Percentiles rank a stretch among this genome's conserved stretches.
Conservation (phyloP, 1,140 invertebrate species). For the Goniozus legneri region DNA sequence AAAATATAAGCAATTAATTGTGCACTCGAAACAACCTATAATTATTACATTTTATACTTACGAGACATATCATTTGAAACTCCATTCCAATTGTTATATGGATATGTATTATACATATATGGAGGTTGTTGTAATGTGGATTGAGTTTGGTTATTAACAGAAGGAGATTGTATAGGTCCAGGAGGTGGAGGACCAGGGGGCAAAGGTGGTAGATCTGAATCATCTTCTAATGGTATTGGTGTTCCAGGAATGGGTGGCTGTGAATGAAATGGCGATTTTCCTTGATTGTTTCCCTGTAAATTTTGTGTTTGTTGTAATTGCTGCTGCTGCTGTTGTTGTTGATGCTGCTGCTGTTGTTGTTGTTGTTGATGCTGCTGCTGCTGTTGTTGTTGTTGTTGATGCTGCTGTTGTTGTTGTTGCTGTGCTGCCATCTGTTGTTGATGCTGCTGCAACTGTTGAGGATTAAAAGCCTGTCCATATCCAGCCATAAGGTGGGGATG, state of each 20-base stretch:
- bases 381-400: conserved; percentile 32
- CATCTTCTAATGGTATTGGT: conserved; percentile 46
- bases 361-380: conserved; percentile 35
- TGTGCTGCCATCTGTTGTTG: conserved; percentile 24
- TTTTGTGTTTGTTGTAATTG: conserved; percentile 26
- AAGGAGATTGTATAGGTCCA: conserved; percentile 47
- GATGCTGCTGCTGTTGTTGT: conserved; percentile 26
- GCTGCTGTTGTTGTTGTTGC: conserved; percentile 17
- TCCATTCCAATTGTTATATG: conserved; percentile 40
- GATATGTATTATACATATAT: conserved; percentile 37
- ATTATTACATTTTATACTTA: too few relatives aligned
- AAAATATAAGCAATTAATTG: conserved; percentile 20
- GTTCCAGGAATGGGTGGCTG: conserved; percentile 42
- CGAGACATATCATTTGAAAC: conserved; percentile 39
- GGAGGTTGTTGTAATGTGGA: conserved; percentile 24
- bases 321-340: conserved; percentile 30
- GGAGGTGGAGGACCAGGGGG: conserved; percentile 52
- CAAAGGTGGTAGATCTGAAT: conserved; percentile 50
- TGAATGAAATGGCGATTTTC: conserved; percentile 35
- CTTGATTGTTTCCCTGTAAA: conserved; percentile 34
- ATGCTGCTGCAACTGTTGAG: conserved; percentile 38
- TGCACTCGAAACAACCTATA: too few relatives aligned
- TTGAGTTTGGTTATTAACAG: conserved; percentile 37
- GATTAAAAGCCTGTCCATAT: conserved; percentile 41
- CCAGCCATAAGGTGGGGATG: conserved; percentile 43